Evolutionary conservation across 2,797 vertebrate species (phyloP), one percentile per base, ranked within the genome.

Genomic region (Picus viridis): DNA sequence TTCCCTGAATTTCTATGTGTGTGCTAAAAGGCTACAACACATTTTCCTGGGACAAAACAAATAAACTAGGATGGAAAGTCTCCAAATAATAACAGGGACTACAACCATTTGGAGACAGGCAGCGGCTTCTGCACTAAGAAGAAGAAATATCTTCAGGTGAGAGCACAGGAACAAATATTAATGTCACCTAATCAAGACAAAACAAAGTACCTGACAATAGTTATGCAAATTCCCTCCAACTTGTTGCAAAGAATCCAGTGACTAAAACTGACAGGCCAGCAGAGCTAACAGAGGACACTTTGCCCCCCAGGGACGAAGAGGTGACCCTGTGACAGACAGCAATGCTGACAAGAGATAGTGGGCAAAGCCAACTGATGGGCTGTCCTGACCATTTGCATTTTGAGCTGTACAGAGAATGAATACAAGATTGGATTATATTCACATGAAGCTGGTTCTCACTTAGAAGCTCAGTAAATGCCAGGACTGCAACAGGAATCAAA

Each of bases 261-360:
- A 24, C 62, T 78, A 34, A 24, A 27, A 49, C 9, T 67, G 96
- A 89, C 84, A 94, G 92, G 62, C 86, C 72, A 89, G 90, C 78
- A 80, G 82, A 56, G 81, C 78, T 59, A 14, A 11, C 12, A 80
- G 86, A 88, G 93, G 85, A 39, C 87, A 61, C 68, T 32, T 7
- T n/a, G 65, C 69, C 89, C 89, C 92, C 27, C 6, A 2, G 89
- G 83, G 88, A 81, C 7, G 0, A 24, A 43, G 77, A 89, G 80
- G 85, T 95, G 89, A 86, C 81, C 85, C 85, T 74, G 58, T 59
- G 91, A 6, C 91, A 91, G 93, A 64, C 41, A 4, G 83, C 49
- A 23, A 32, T 49, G 79, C 79, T 94, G 90, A 89, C 79, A 49
- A 64, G 68, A 41, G 34, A 56, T 3, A 78, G 71, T 70, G 87